A percentile compares a stretch with the other conserved stretches of the same genome.
These are phyloP conservation scores for Anoplopoma fimbria DNA, from an alignment of 2,113 vertebrate genomes.

Conservation along the genomic window DNA sequence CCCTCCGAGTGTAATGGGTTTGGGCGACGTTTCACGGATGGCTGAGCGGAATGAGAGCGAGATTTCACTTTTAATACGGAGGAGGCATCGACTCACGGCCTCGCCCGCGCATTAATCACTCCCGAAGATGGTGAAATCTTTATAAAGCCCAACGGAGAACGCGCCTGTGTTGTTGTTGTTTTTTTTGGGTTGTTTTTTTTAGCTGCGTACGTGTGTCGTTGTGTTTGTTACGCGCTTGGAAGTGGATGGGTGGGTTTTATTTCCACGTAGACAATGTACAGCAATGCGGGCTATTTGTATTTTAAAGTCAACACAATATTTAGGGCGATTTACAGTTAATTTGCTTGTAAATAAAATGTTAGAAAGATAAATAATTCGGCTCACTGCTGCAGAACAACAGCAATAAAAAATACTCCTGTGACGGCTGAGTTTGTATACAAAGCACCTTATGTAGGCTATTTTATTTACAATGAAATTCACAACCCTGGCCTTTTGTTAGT, in stretches of 20 bases:
- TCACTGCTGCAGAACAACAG: slow-evolving; percentile 15
- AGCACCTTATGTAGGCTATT: background rate
- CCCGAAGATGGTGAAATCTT: slow-evolving; percentile 92
- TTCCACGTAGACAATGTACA: slow-evolving; percentile 13
- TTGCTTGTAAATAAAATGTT: slow-evolving; percentile 46
- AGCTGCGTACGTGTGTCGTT: background rate
- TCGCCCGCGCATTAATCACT: slow-evolving; percentile 96
- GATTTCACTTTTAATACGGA: slow-evolving; percentile 94
- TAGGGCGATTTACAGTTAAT: slow-evolving; percentile 36
- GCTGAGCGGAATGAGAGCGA: slow-evolving; percentile 96
- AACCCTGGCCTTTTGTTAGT: background rate
- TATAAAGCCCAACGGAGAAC: slow-evolving; percentile 81
- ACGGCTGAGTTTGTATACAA: background rate
- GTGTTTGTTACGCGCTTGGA: slow-evolving; percentile 21
- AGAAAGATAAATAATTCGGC: slow-evolving; percentile 30
- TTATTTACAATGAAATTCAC: background rate
- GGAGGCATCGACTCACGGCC: slow-evolving; percentile 92
- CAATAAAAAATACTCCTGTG: background rate
- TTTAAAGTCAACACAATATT: slow-evolving; percentile 6
- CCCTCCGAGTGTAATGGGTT: slow-evolving; percentile 91
- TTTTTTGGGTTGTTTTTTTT: background rate
- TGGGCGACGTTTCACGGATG: slow-evolving; percentile 95
- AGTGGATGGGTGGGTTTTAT: slow-evolving; percentile 25
- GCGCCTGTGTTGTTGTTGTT: slow-evolving; percentile 18
- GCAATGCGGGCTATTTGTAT: slow-evolving; percentile 15